Conservation (phyloP, 2,797 vertebrate genomes). For the Gallirallus australis region DNA sequence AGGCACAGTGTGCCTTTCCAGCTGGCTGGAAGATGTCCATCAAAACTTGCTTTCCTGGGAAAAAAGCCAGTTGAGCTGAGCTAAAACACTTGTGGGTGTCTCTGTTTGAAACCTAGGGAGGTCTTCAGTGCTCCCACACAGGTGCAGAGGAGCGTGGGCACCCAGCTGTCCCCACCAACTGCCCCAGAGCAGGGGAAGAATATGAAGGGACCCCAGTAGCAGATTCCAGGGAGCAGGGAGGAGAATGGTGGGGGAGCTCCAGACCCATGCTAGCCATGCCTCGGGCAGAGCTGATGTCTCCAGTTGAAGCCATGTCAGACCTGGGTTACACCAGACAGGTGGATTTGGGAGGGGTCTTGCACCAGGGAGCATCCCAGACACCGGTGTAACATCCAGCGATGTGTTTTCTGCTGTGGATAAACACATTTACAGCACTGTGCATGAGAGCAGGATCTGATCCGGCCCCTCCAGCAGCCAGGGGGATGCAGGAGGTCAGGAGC, state of each 20-base stretch:
- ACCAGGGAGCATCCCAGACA: not conserved
- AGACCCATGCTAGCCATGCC: rapidly evolving
- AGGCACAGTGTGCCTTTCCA: not conserved
- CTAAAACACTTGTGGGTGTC: not conserved
- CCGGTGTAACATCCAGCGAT: rapidly evolving
- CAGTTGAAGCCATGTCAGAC: not conserved
- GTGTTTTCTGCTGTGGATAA: not conserved
- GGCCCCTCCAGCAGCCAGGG: not conserved
- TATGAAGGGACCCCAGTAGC: not conserved
- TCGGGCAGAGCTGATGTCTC: not conserved
- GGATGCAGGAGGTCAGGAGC: not conserved
- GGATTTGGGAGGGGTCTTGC: not conserved
- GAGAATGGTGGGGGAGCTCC: not conserved
- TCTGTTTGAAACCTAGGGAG: not conserved
- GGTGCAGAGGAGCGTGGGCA: not conserved
- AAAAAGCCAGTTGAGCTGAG: not conserved
- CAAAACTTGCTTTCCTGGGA: not conserved
- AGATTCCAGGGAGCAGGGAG: not conserved
- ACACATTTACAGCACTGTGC: rapidly evolving
- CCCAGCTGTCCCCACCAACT: not conserved
- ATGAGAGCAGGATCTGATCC: not conserved
- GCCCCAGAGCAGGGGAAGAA: not conserved
- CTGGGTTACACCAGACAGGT: too few species aligned
- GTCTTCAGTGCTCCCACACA: not conserved
- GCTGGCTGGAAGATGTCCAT: not conserved